Conservation (phyloP, 2,797 vertebrate species). For the Podarcis lilfordi region DNA sequence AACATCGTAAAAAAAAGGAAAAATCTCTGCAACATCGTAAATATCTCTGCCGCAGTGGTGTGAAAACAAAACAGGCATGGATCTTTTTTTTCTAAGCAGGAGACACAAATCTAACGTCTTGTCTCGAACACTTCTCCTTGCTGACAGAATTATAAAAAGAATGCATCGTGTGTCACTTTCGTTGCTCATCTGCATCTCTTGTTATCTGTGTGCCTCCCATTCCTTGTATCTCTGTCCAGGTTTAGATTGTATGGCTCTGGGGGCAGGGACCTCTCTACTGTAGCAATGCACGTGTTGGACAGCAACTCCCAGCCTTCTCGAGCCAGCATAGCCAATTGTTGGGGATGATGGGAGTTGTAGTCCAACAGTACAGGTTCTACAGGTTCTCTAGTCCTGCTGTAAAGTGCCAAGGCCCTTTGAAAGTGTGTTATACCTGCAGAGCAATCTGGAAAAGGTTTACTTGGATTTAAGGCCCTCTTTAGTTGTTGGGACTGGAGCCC, state of each 20-base stretch:
- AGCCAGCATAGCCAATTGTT: background rate
- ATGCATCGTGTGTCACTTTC: background rate
- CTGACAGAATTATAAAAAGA: background rate
- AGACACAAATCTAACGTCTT: background rate
- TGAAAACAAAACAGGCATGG: background rate
- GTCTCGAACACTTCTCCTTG: background rate
- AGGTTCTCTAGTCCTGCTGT: background rate
- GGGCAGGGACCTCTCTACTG: background rate
- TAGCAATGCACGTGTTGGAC: background rate
- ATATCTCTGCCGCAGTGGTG: background rate
- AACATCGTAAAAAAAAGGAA: background rate
- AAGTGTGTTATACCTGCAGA: background rate
- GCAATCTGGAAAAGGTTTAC: background rate
- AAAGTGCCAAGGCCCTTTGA: background rate
- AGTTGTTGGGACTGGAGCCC: background rate
- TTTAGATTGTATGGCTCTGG: background rate
- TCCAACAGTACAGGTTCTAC: background rate
- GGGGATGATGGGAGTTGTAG: background rate
- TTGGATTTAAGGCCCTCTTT: background rate
- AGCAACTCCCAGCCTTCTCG: background rate
- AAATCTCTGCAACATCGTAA: constrained; percentile 12
- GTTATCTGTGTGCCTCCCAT: background rate
- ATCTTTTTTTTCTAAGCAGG: background rate
- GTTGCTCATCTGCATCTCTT: background rate
- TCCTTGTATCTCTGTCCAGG: background rate